phyloP scores from a whole-genome alignment of 2,113 vertebrate genomes.

The Phainopepla nitens region DNA sequence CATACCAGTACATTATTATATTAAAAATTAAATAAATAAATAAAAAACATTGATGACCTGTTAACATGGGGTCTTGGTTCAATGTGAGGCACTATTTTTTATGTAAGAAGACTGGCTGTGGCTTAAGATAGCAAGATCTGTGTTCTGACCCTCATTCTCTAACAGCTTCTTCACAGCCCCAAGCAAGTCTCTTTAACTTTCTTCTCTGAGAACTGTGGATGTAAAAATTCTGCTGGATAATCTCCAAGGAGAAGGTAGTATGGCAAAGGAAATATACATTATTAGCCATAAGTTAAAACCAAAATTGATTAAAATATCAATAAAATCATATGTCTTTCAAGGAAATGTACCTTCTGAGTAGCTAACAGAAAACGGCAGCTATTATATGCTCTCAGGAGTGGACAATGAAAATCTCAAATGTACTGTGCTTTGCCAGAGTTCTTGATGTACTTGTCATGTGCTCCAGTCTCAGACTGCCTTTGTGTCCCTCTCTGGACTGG shows the following conservation, averaged over 20 bases:
- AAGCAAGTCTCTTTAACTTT: neutral
- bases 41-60: neutral
- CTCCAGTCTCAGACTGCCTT: neutral
- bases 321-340: neutral
- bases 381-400: neutral
- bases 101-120: neutral
- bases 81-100: neutral
- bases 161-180: neutral
- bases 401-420: neutral
- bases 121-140: neutral
- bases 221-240: neutral
- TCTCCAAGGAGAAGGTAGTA: neutral
- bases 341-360: neutral
- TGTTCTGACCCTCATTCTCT: neutral
- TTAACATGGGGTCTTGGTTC: neutral
- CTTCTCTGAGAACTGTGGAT: neutral
- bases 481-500: neutral
- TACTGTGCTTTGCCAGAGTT: neutral
- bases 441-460: accelerated
- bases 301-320: neutral
- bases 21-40: too few relatives aligned
- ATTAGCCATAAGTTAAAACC: neutral
- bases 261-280: neutral
- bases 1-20: neutral
- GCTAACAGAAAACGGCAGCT: neutral